Base-by-base conservation (phyloP, 2,113 vertebrate genomes). In the Bufo bufo region DNA sequence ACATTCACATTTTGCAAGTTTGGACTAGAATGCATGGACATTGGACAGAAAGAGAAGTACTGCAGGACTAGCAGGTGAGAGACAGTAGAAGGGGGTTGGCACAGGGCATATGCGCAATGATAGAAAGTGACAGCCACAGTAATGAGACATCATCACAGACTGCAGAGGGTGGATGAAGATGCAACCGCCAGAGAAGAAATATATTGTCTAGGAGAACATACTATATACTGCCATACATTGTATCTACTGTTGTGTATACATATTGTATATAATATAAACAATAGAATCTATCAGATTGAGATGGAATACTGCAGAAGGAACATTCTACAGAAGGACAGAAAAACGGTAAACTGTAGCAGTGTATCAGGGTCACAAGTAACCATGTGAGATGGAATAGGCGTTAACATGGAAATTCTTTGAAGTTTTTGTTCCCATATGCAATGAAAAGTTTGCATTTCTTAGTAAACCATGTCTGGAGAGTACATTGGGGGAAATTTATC, bases 1-100 rank as follows among this genome's bases (percentile, higher is more conserved):
- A 69, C 82, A 78, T 50, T 16, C 87, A 78, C 49, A 84, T 84
- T 23, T 89, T 84, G 10, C 17, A 77, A 33, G 33, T 77, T 89
- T 74, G 69, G 49, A 83, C 50, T 59, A 84, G 52, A 58, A n/a
- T 10, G 8, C n/a, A 56, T 77, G 87, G 23, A 16, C 49, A 58
- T 49, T 47, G 33, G 33, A 12, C 10, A 78, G 47, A 23, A 20
- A 43, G n/a, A 54, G 43, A 72, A 75, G 43, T 56, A 58, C 43
- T n/a, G 0, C 71, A 43, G 71, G 58, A 77, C 56, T 74, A 61
- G 5, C 77, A 83, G 87, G 80, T 88, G 71, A 88, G 87, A 63
- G 23, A 50, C 4, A 69, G 20, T 19, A 2, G 17, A 61, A 50
- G 10, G 14, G 10, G 82, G 47, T 13, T 43, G 56, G 69, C 17